Evolutionary conservation across 2,888 invertebrate species (phyloP), one percentile per base, ranked within the genome.

Genomic region (Candidula unifasciata): DNA sequence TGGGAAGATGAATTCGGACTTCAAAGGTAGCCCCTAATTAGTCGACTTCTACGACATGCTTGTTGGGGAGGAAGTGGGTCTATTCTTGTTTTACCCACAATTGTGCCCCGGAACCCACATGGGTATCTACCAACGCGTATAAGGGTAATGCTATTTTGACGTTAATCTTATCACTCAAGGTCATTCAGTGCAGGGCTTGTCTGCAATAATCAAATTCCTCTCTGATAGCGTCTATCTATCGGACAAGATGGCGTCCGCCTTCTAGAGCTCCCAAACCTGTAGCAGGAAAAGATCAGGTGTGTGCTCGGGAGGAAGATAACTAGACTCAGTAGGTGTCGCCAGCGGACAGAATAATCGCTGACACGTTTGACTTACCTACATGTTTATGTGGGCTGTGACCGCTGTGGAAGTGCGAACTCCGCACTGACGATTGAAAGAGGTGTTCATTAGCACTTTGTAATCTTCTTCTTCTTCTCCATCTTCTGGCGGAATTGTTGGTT

Each of bases 161-260:
- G 18, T 10, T 21, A 54, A 54, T 74, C 54, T 74, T 54, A 74
- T 74, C 74, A 2, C 3, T 27, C 30, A 6, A 52, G 74, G 79
- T 66, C 79, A 68, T 27, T 3, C 0, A 44, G 79, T 79, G n/a
- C 79, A 27, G 44, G 18, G 13, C 33, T 79, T 79, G 79, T 79
- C 79, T 66, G 18, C 21, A 79, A 64, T 27, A 37, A 64, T 66
- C 79, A 44, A 37, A 68, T 44, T 79, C 66, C 66, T 18, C 5
- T 13, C 10, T 2, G 79, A 79, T 79, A 79, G 27, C 18, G 13
- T 21, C 35, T 33, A 27, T 37, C 60, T 60, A 78, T n/a, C n/a
- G 77, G 77, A 78, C 77, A 64, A 64, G 44, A 66, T 66, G 79
- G 79, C 79, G 79, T 79, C 79, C 79, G 33, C 52, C 30, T 35